A percentile compares a stretch with the other conserved stretches of the same genome.
phyloP scores from a whole-genome alignment of 1,140 invertebrate genomes.

The Drosophila azteca region DNA sequence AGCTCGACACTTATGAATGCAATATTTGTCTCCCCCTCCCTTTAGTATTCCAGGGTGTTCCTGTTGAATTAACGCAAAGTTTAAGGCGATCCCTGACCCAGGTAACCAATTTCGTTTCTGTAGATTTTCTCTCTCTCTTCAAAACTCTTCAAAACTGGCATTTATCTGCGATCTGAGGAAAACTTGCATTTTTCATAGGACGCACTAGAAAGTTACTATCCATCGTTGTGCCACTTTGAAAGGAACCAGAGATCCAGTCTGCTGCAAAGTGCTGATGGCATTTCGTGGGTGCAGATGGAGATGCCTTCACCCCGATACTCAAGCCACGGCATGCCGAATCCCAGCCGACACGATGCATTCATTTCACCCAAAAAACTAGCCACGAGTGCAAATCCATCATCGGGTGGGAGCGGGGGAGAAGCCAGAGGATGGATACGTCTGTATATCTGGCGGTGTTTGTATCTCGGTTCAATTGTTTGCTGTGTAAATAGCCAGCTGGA shows the following conservation, averaged over 20 bases:
- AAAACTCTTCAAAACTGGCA: background rate
- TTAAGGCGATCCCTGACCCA: background rate
- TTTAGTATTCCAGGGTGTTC: too few relatives aligned
- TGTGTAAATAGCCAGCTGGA: slow-evolving; percentile 34
- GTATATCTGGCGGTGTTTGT: background rate
- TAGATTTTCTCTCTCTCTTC: background rate
- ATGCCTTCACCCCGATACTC: slow-evolving; percentile 65
- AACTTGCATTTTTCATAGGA: slow-evolving; percentile 56
- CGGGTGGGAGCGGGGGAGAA: slow-evolving; percentile 1
- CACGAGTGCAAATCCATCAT: slow-evolving; percentile 67
- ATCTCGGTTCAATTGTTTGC: slow-evolving; percentile 17
- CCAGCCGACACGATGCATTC: slow-evolving; percentile 47
- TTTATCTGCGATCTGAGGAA: slow-evolving; percentile 33
- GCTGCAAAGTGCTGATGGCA: slow-evolving; percentile 62
- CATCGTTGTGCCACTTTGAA: slow-evolving; percentile 37
- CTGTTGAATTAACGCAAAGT: background rate
- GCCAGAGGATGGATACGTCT: background rate
- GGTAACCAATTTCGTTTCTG: too few relatives aligned
- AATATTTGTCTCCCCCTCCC: background rate
- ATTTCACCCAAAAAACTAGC: slow-evolving; percentile 30
- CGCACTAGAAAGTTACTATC: slow-evolving; percentile 50
- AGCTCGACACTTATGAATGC: background rate
- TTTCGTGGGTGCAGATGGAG: slow-evolving; percentile 76
- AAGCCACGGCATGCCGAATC: slow-evolving; percentile 47
- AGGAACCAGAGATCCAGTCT: slow-evolving; percentile 57